Base-by-base conservation (phyloP, 2,888 invertebrate genomes). In the Pandemis corylana region DNA sequence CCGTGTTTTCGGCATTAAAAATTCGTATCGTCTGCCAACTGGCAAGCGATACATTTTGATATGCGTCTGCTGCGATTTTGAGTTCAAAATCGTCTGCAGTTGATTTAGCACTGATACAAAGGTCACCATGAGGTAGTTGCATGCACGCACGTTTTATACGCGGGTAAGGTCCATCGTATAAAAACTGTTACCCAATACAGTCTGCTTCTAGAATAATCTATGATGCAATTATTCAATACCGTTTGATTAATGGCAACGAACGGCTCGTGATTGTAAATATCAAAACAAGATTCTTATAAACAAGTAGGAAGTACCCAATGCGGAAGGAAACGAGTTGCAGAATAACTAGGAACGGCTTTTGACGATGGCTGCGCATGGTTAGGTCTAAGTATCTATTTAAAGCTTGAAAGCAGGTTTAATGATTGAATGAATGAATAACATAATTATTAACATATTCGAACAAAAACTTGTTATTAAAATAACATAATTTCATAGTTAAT, bases 131-230 rank as follows among this genome's bases (percentile, higher is more conserved):
- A 72, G 75, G 63, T 63, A 71, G 71, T 56, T 71, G 59, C 71
- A 66, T 72, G 68, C 63, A 59, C 65, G 62, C 70, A 71, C 75
- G 71, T 69, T 63, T 76, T 75, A 72, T 64, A 71, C 46, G 46
- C 71, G 71, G 75, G 61, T 72, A 76, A 78, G 78, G 78, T 76
- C 77, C 74, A 74, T 61, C 64, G 41, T 41, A 36, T 36, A 74
- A 10, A 12, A 10, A 65, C n/a, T 20, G 69, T 70, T 74, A 42
- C 70, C 65, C 53, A 70, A 74, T 51, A 59, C 7, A 65, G 15
- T 49, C 41, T 44, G 41, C 7, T 59, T 59, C 59, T 59, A 28
- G 28, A 59, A 28, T 12, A 3, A 36, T 49, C 41, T 49, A 42
- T 56, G 67, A 9, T 20, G 15, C 53, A 66, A 66, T 70, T 59